phyloP scores from a whole-genome alignment of 1,140 invertebrate genomes.

The Pemphigus obesinymphae region DNA sequence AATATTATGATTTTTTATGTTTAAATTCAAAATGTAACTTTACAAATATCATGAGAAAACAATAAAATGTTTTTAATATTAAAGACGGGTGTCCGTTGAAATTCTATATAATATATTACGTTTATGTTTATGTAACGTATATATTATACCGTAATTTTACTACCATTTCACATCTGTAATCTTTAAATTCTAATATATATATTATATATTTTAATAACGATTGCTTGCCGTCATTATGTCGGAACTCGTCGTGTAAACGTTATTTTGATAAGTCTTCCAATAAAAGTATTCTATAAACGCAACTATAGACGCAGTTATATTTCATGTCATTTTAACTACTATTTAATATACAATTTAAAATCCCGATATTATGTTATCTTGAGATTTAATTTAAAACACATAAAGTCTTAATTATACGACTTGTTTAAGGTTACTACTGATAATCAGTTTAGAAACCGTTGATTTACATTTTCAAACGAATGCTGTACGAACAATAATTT shows the following conservation, averaged over 20 bases:
- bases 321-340: background rate
- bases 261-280: background rate
- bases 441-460: constrained; percentile 9
- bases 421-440: background rate
- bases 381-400: background rate
- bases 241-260: background rate
- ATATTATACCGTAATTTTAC: too few species aligned
- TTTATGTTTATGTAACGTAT: too few species aligned
- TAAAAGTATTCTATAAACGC: background rate
- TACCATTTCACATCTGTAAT: too few species aligned
- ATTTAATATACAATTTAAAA: constrained; percentile 7
- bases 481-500: background rate
- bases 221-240: too few species aligned
- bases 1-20: too few species aligned
- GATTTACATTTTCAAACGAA: constrained; percentile 15
- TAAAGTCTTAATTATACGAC: constrained; percentile 27
- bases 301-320: background rate
- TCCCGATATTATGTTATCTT: background rate
- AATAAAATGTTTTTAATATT: too few species aligned
- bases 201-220: too few species aligned
- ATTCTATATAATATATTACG: too few species aligned
- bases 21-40: too few species aligned
- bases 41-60: too few species aligned
- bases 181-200: too few species aligned
- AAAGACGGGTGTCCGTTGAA: too few species aligned